Base-by-base conservation (phyloP, 37 sponge, comb jelly and placozoan genomes). In the Eunapius fragilis region DNA sequence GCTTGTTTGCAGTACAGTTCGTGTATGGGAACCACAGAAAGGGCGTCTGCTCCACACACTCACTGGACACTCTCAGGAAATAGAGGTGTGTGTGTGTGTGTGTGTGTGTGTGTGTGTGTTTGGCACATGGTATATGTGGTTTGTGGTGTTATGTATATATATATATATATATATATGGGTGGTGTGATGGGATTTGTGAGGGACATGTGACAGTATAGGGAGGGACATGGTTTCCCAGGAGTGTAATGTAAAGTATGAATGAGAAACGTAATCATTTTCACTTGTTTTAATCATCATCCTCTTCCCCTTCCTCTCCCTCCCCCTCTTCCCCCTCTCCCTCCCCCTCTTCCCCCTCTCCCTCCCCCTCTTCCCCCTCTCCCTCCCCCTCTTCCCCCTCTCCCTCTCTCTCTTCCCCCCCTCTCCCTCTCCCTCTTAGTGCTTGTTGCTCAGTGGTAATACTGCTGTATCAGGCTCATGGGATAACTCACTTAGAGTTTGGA, bases 391-490 rank as follows among this genome's bases (percentile, higher is more conserved):
- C 31, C 28, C 14, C 13, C 25, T 11, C 31, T 30, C 25, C 27
- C 31, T 12, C 25, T 32, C 22, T 30, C 25, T 30, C 25, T 32
- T 7, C 9, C 7, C 71, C 4, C 71, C 7, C 71, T 7, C 71
- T 7, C 9, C 28, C 74, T 17, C 74, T 72, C 27, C 31, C 67
- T 67, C 17, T 1, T 17, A 58, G 58, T 58, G 58, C 58, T 58
- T 58, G 58, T 58, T 58, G 58, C 58, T 58, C 17, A 58, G 76
- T 17, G 76, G 80, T 23, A 37, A 85, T 30, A 45, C 80, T 31
- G 90, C 90, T 6, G 78, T 91, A 58, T 78, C 94, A 25, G 91
- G 96, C 0, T 90, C 91, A 2, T 95, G 96, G 96, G 96, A 95
- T 71, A 37, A 72, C 30, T 85, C 93, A 35, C 38, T 95, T 22